Evolutionary conservation across 2,797 vertebrate genomes (phyloP), one percentile per base, ranked within the genome.

Genomic region (Diplodus puntazzo): DNA sequence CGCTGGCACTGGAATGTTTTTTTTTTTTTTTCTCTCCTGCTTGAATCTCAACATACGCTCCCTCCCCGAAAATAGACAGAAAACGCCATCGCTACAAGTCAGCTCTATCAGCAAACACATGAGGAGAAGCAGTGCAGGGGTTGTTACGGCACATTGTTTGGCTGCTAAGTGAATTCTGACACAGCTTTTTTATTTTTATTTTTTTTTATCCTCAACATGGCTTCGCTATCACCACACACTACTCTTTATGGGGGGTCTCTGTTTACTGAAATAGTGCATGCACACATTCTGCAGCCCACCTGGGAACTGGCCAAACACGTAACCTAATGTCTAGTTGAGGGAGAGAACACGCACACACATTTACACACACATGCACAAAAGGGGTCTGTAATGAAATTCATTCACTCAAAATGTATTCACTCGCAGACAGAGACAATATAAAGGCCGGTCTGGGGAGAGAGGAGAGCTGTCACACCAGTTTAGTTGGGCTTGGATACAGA

Each of bases 401-500:
- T 90, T 85, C 85, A 73, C 75, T 87, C 66, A 54, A 80, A 87
- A 86, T 86, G 53, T 23, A 85, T 83, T 91, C 80, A 42, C 74
- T 82, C 60, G 27, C 59, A 85, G 59, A 85, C 54, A 77, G 73
- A 77, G 77, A 89, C 84, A 86, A 91, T 77, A 88, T 73, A 88
- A 81, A 88, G 70, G 49, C 69, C 49, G 62, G 79, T 75, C 65
- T 79, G 70, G 68, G 27, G 59, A 78, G 84, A 84, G 87, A 72
- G 84, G 58, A 69, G 82, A 86, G 88, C 88, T 92, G 93, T 92
- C 92, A 92, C 83, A 83, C 77, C 87, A 79, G 89, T 90, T 93
- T 92, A 94, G 88, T 71, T 74, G 85, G 77, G 85, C 75, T 69
- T 66, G 77, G 73, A 76, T 81, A 77, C 46, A 75, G 84, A 88